Percentiles rank a stretch among this genome's conserved stretches.
These are phyloP conservation scores for Ophiothrix spiculata DNA, from an alignment of 35 echinoderm and acorn worm genomes.

Conservation along the genomic window DNA sequence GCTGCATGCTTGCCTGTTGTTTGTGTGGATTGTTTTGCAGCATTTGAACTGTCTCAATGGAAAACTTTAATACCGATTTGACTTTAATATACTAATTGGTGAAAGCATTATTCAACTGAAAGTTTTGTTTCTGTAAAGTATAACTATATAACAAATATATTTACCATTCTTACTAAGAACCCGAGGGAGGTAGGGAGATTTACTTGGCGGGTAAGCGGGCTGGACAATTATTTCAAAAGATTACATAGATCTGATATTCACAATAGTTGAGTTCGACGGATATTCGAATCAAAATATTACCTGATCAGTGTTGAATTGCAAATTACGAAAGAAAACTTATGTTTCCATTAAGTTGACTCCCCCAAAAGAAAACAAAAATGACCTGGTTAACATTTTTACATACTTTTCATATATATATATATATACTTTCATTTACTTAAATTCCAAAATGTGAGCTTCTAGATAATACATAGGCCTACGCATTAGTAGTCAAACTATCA, in stretches of 20 bases:
- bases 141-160: background rate
- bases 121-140: background rate
- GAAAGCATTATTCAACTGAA: background rate
- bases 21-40: background rate
- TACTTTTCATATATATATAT: no score
- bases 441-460: no score
- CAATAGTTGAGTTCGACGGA: background rate
- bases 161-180: background rate
- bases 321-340: no score
- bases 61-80: constrained; percentile 6
- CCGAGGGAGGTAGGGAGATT: background rate
- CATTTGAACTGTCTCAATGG: background rate
- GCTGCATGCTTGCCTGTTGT: background rate
- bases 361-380: no score
- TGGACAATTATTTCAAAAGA: background rate
- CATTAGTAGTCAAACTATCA: no score
- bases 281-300: background rate
- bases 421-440: no score
- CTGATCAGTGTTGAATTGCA: background rate
- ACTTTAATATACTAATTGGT: background rate
- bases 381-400: no score
- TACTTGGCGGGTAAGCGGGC: background rate
- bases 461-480: no score
- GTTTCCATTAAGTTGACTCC: no score
- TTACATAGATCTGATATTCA: background rate